A percentile compares a stretch with the other conserved stretches of the same genome.
Conservation (phyloP, 2,113 vertebrate genomes). For the Apus apus region DNA sequence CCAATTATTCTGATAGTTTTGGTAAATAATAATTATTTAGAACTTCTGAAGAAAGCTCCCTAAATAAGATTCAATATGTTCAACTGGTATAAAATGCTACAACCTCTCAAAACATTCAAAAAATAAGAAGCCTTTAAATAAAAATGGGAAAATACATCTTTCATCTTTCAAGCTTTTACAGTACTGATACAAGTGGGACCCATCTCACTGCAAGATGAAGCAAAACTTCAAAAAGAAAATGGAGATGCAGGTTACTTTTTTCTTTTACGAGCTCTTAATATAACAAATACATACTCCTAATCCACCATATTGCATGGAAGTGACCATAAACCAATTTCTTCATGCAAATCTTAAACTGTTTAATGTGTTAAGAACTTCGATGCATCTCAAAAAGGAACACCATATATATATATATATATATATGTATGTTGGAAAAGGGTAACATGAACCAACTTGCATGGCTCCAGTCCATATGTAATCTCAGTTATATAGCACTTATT, state of each 20-base stretch:
- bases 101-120: not conserved
- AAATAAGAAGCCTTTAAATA: not conserved
- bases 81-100: not conserved
- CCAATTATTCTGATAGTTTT: not conserved
- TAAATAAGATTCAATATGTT: not conserved
- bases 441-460: not conserved
- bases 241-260: not conserved
- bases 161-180: not conserved
- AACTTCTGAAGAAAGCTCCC: not conserved
- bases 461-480: not conserved
- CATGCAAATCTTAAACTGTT: not conserved
- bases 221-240: not conserved
- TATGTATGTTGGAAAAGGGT: fast-evolving
- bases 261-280: not conserved
- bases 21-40: not conserved
- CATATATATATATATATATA: too few species aligned
- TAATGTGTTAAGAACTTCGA: not conserved
- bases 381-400: not conserved
- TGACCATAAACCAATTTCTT: not conserved
- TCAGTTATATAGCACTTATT: not conserved
- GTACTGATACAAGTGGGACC: not conserved
- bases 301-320: not conserved
- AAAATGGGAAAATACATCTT: not conserved
- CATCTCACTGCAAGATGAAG: not conserved
- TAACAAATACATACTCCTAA: not conserved